Conservation (phyloP, 2,888 invertebrate species). For the Aporophyla lueneburgensis region DNA sequence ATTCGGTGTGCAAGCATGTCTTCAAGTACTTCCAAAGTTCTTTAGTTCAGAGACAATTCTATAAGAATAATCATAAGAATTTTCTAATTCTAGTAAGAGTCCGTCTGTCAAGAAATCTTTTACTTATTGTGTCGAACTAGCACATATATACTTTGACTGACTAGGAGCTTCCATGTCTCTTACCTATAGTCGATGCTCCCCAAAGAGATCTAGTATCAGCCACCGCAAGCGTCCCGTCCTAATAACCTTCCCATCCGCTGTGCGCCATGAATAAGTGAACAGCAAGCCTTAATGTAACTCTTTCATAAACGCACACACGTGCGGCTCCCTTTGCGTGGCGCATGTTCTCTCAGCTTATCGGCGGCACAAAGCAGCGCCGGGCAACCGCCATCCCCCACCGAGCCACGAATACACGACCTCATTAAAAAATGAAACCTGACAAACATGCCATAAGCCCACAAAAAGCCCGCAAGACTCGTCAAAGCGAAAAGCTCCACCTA, state of each 20-base stretch:
- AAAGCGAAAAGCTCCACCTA: conserved; percentile 88
- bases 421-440: conserved; percentile 89
- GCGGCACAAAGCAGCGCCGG: conserved; percentile 79
- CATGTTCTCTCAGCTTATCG: conserved; percentile 73
- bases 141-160: too few species aligned
- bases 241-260: conserved; percentile 71
- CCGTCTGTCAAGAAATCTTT: too few species aligned
- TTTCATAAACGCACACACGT: conserved; percentile 82
- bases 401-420: conserved; percentile 87
- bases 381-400: conserved; percentile 77
- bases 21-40: too few species aligned
- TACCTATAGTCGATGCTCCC: neutral
- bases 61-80: too few species aligned
- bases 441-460: conserved; percentile 81
- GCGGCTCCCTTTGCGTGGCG: conserved; percentile 77
- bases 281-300: conserved; percentile 80
- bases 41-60: too few species aligned
- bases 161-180: neutral
- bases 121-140: too few species aligned
- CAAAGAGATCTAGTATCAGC: conserved; percentile 23
- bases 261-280: conserved; percentile 84
- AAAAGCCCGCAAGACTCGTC: conserved; percentile 81
- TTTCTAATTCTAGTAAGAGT: too few species aligned
- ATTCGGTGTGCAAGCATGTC: too few species aligned
- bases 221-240: conserved; percentile 64